These are phyloP conservation scores for Tympanoctomys barrerae DNA, from an alignment of 2,797 vertebrate genomes.

Conservation along the genomic window DNA sequence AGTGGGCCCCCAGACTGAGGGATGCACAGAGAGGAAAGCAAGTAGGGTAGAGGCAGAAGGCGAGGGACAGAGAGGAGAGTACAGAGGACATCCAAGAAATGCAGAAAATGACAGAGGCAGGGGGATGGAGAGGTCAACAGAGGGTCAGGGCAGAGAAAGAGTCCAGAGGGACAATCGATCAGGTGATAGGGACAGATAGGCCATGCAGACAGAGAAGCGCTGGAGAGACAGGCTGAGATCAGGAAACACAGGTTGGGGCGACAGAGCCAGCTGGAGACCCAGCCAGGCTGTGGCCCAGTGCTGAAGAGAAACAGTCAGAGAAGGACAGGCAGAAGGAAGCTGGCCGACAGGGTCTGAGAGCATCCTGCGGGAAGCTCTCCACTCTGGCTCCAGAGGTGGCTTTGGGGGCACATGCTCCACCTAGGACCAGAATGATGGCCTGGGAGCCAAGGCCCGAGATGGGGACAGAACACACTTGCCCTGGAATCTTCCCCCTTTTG, in stretches of 20 bases:
- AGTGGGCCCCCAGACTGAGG: background rate
- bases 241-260: background rate
- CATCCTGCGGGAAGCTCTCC: background rate
- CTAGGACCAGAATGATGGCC: background rate
- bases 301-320: background rate
- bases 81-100: background rate
- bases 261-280: background rate
- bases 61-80: background rate
- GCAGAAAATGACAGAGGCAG: background rate
- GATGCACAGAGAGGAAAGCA: background rate
- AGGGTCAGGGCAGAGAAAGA: slow-evolving; percentile 1
- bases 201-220: background rate
- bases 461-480: background rate
- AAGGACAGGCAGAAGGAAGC: background rate
- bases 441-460: background rate
- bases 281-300: background rate
- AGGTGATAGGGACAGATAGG: background rate
- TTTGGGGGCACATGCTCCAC: background rate
- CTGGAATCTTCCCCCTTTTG: background rate
- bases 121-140: background rate
- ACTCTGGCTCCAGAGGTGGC: background rate
- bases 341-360: background rate
- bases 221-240: background rate
- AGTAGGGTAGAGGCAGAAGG: background rate
- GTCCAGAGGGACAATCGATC: background rate